Percentiles rank a stretch among this genome's conserved stretches.
These are phyloP conservation scores for Gambusia affinis DNA, from an alignment of 2,113 vertebrate species.

Conservation along the genomic window DNA sequence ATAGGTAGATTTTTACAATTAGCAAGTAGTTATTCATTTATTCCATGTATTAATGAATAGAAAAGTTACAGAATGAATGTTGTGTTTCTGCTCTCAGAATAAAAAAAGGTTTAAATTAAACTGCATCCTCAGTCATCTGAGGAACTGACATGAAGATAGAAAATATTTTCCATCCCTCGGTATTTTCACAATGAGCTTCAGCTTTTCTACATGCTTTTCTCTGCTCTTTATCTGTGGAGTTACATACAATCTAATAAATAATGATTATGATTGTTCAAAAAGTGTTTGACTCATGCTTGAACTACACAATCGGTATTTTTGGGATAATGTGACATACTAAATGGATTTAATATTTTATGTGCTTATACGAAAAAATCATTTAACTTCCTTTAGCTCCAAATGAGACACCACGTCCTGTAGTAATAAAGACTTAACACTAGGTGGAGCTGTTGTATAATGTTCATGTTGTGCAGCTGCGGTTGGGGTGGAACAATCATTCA, in stretches of 20 bases:
- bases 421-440: slow-evolving; percentile 9
- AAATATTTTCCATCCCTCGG: not conserved
- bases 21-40: too few relatives aligned
- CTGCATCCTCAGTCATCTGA: not conserved
- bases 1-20: too few relatives aligned
- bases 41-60: not conserved
- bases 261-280: not conserved
- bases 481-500: not conserved
- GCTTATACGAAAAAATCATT: too few relatives aligned
- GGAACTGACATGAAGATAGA: not conserved
- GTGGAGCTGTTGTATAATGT: slow-evolving; percentile 29
- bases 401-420: not conserved
- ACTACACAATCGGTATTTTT: not conserved
- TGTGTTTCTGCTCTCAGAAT: not conserved
- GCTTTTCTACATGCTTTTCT: not conserved
- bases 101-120: not conserved
- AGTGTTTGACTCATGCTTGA: too few relatives aligned
- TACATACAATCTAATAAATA: not conserved
- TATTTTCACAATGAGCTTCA: not conserved
- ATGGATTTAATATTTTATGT: too few relatives aligned
- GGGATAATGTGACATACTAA: not conserved
- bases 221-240: not conserved
- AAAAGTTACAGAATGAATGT: not conserved
- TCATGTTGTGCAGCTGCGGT: not conserved
- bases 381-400: not conserved